Evolutionary conservation across 2,113 vertebrate genomes (phyloP), one percentile per base, ranked within the genome.

Genomic region (Spermophilus dauricus): DNA sequence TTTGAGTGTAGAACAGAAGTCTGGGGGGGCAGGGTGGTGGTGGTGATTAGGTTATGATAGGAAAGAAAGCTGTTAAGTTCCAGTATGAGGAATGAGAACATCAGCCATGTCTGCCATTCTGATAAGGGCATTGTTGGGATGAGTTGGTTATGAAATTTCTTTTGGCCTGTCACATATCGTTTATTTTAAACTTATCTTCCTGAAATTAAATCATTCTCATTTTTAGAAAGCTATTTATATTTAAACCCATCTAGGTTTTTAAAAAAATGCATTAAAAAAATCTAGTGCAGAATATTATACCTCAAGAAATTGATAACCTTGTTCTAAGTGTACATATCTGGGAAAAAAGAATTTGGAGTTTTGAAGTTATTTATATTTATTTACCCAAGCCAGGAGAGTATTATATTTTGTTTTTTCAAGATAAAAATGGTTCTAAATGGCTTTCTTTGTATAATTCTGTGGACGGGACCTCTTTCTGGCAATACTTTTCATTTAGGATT

Each of bases 161-260:
- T 95, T 95, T 93, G 72, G 82, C 70, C 37, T 86, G 45, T 39
- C 3, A 91, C n/a, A 85, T 91, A 61, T 5, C 8, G 67, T 88
- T 95, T 93, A 81, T 95, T 93, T 97, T 80, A 85, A 56, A 77
- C 67, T 8, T 48, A 61, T 9, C 61, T 80, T 91, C 65, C 83
- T 93, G 82, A 95, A 93, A 93, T 91, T 84, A 91, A 88, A 75
- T 94, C 26, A 56, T 85, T 94, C 78, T 95, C 30, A 94, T 88
- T 94, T 97, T 94, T 89, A 92, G 89, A 89, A 86, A 92, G 32
- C 34, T 70, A 70, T 92, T 92, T 34, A 77, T 82, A 32, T 82
- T 91, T 92, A 92, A 89, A 63, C 51, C 51, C 13, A 53, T 53
- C 39, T 16, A 13, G 48, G 48, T 51, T 51, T 51, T 51, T 51